Evolutionary conservation across 35 echinoderm and acorn worm genomes (phyloP), one percentile per base, ranked within the genome.

Genomic region (Anneissia japonica): DNA sequence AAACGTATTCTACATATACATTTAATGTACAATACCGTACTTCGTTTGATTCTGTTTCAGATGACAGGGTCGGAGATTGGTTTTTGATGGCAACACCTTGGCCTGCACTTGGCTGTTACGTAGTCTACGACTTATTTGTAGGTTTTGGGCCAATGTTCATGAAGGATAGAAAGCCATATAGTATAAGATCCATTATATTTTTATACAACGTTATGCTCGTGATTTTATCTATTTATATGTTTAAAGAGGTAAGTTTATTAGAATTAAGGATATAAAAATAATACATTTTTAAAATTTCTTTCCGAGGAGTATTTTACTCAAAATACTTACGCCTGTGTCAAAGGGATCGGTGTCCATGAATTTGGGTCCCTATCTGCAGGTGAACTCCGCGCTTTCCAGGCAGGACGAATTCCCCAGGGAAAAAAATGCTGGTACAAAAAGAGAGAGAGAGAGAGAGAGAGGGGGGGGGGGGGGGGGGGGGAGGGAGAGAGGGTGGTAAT

Each of bases 191-290:
- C 14, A 32, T 79, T 34, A 4, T 79, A 36, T 31, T 79, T 2
- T 4, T 79, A 2, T 79, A 79, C 32, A 79, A 79, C 21, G 16
- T 79, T 32, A 21, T 32, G 1, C 33, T 79, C 4, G 77, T 79
- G 26, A 32, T 79, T 32, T 36, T 79, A 79, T 79, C 77, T 32
- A 34, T 35, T 31, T 79, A 79, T 36, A 79, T 79, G 77, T 79
- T 79, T 79, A 21, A 32, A 31, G 77, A 79, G 34, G 77, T 79
- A 79, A 79, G 77, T 79, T 5, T n/a, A 13, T 12, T 64, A 64
- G n/a, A 64, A 13, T n/a, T 64, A n/a, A 64, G n/a, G 12, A n/a
- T 64, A n/a, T 64, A 13, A 64, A 13, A n/a, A n/a, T n/a, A n/a
- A n/a, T n/a, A n/a, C n/a, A n/a, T n/a, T n/a, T n/a, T n/a, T n/a